Base-by-base conservation (phyloP, 2,888 invertebrate genomes). In the Dasypolia templi region DNA sequence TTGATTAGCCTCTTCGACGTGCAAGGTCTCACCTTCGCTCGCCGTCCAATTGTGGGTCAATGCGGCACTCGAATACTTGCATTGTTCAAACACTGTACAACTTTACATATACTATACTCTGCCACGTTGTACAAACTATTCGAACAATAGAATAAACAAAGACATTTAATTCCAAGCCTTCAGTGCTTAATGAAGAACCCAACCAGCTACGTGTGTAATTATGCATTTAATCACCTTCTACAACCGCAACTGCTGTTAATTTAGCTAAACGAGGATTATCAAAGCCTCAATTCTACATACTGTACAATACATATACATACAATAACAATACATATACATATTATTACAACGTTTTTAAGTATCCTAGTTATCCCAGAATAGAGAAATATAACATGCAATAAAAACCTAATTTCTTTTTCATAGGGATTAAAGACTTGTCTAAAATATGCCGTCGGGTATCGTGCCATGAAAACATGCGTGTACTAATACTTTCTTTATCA, bases 1-100 rank as follows among this genome's bases (percentile, higher is more conserved):
- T 92, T 91, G 92, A 94, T 92, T 92, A 90, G 90, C 85, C 90
- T 88, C 85, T 88, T 90, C 85, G 84, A 83, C 66, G 82, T 84
- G 77, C 89, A 89, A 90, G 89, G 87, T 89, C 87, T 88, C 82
- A 88, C 90, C 91, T 92, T 88, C 87, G 83, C 85, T 83, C 77
- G 77, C 42, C 81, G 73, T 75, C 66, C 83, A 85, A 85, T 90
- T 90, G 89, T 90, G 83, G 91, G 90, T 92, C 91, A 91, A 87
- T 90, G 88, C 77, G 85, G 73, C 79, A 72, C 80, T 86, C 76
- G 72, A 80, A 66, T 83, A 81, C 73, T 58, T 79, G 80, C 72
- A 82, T 85, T 85, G 83, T 85, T 83, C 70, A 74, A 66, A 78
- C 58, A 69, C 75, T 63, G 61, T 42, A 64, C 58, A 59, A 68